Percentiles rank a stretch among this genome's conserved stretches.
phyloP scores from a whole-genome alignment of 2,888 invertebrate species.

The Amblyjoppa proteus region DNA sequence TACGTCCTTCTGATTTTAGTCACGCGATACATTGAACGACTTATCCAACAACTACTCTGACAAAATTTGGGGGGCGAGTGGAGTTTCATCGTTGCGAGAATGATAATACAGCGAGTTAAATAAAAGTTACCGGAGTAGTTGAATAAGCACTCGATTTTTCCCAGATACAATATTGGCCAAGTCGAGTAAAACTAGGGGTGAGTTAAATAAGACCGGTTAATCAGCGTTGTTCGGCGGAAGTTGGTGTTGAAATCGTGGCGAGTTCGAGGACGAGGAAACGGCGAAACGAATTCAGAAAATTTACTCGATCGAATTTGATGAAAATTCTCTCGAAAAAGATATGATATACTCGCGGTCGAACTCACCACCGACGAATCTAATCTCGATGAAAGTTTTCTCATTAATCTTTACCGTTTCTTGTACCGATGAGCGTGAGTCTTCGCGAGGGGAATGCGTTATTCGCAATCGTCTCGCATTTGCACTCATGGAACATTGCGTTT shows the following conservation, averaged over 20 bases:
- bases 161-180: background rate
- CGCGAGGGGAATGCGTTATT: background rate
- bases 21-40: no score
- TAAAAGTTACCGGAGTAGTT: no score
- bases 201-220: background rate
- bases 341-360: background rate
- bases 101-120: no score
- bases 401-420: constrained; percentile 11
- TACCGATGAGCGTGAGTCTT: background rate
- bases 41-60: no score
- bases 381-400: constrained; percentile 44
- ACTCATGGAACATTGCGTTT: constrained; percentile 13
- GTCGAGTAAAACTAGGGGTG: background rate
- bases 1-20: no score
- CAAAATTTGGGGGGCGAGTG: no score
- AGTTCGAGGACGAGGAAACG: background rate
- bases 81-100: no score
- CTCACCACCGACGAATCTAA: constrained; percentile 1
- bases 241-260: background rate
- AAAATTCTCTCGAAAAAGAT: constrained; percentile 17
- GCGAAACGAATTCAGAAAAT: constrained; percentile 10
- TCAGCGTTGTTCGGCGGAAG: background rate
- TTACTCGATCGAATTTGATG: constrained; percentile 22
- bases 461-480: background rate
- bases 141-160: background rate